Base-by-base conservation (phyloP, 2,888 invertebrate species). In the Schizaphis graminum region DNA sequence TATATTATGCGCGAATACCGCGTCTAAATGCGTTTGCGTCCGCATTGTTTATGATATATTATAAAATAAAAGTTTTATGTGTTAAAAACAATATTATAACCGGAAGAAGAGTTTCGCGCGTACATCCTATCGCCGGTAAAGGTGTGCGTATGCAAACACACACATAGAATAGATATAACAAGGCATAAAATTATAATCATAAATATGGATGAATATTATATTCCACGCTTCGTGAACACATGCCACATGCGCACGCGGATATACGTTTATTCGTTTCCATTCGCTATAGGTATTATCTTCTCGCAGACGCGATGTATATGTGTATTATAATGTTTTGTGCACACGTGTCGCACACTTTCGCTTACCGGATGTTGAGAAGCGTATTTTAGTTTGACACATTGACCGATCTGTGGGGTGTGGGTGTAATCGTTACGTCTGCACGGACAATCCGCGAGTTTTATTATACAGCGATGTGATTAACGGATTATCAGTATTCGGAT, bases 141-240 rank as follows among this genome's bases (percentile, higher is more conserved):
- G 77, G 77, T 41, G 77, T 77, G 67, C 35, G 8, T n/a, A 13
- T 67, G 13, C 21, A 5, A 21, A 21, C 35, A 21, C 35, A 77
- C 21, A 41, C 57, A 89, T 16, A 57, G 0, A 44, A 8, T 4
- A 86, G 28, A 21, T 86, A 86, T 44, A 86, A 86, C 86, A 49
- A 47, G 86, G 28, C 86, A n/a, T 86, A 86, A 47, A 86, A 86
- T 28, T 26, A 7, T 16, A 86, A 47, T 86, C 28, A 44, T 86
- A 86, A 44, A 86, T 86, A 86, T 44, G 77, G 44, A 86, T 86
- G 44, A n/a, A 44, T 85, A 85, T 77, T 77, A 44, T 85, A 85
- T 85, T 85, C 86, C 44, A 86, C 28, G 47, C 86, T 86, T 24
- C 53, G 49, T n/a, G 88, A 24, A 53, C 77, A 77, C 88, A n/a